These are phyloP conservation scores for Phenacoccus solenopsis DNA, from an alignment of 1,140 invertebrate genomes.

Conservation along the genomic window DNA sequence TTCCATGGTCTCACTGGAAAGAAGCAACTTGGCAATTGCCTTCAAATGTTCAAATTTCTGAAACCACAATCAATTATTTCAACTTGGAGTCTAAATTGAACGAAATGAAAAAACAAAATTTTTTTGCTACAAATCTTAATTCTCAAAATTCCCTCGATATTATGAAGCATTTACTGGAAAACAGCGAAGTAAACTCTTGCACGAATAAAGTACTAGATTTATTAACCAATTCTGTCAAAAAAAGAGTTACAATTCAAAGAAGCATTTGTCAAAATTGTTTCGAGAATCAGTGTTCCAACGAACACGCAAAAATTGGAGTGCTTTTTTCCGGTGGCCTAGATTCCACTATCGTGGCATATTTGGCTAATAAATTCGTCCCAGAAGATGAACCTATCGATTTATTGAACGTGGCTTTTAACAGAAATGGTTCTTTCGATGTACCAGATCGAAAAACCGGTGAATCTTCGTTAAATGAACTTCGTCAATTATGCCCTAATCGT, in stretches of 20 bases:
- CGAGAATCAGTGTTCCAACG: constrained; percentile 33
- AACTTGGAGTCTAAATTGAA: background rate
- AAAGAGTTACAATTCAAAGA: constrained; percentile 48
- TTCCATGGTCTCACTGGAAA: constrained; percentile 20
- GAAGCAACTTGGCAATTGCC: constrained; percentile 5
- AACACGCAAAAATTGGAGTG: constrained; percentile 66
- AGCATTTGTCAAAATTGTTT: constrained; percentile 52
- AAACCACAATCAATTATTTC: background rate
- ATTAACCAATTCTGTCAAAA: constrained; percentile 47
- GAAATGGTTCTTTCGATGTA: constrained; percentile 38
- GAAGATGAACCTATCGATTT: constrained; percentile 68
- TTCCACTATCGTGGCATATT: constrained; percentile 71
- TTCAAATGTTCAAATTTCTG: background rate
- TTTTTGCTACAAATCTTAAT: background rate
- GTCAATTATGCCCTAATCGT: constrained; percentile 50
- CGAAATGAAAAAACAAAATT: background rate
- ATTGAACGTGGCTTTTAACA: constrained; percentile 93
- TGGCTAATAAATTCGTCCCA: constrained; percentile 61
- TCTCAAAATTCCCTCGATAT: background rate
- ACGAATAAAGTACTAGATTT: constrained; percentile 39
- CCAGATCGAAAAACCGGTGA: constrained; percentile 70
- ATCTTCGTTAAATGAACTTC: constrained; percentile 58
- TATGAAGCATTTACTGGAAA: background rate
- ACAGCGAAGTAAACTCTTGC: constrained; percentile 29
- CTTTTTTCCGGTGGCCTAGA: constrained; percentile 94